Conservation (phyloP, 2,888 invertebrate genomes). For the Julus scanicus region DNA sequence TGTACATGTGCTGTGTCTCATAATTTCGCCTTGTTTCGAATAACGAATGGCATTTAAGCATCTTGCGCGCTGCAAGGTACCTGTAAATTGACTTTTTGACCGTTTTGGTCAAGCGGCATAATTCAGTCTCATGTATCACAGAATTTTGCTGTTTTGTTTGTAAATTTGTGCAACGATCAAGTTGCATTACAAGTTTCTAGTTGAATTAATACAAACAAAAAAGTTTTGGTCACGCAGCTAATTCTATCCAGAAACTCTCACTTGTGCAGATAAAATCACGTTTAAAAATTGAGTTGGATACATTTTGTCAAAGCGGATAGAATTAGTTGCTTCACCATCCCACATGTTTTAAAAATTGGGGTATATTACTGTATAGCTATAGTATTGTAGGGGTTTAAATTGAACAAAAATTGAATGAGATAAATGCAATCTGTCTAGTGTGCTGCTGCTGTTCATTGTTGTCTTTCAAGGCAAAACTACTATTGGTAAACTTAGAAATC, state of each 20-base stretch:
- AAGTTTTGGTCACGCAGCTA: no score
- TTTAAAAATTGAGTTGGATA: not conserved
- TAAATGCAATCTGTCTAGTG: not conserved
- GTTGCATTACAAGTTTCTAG: no score
- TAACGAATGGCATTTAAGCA: constrained; percentile 14
- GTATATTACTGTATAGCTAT: not conserved
- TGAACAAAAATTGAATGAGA: not conserved
- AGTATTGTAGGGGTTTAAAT: not conserved
- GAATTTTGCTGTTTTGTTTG: not conserved
- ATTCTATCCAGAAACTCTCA: no score
- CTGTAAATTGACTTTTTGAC: constrained; percentile 36
- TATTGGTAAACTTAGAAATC: not conserved
- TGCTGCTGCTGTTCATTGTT: not conserved
- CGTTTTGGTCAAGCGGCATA: not conserved
- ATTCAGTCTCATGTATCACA: not conserved
- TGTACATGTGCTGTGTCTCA: not conserved
- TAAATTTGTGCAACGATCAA: not conserved
- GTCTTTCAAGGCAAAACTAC: not conserved
- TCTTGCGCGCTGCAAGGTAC: constrained; percentile 47
- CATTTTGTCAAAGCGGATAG: no score
- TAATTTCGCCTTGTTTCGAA: constrained; percentile 10
- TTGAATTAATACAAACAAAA: no score
- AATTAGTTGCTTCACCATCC: no score
- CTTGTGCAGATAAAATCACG: no score
- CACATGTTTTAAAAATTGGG: no score